Conservation (phyloP, 2,797 vertebrate species). For the Bradypus variegatus region DNA sequence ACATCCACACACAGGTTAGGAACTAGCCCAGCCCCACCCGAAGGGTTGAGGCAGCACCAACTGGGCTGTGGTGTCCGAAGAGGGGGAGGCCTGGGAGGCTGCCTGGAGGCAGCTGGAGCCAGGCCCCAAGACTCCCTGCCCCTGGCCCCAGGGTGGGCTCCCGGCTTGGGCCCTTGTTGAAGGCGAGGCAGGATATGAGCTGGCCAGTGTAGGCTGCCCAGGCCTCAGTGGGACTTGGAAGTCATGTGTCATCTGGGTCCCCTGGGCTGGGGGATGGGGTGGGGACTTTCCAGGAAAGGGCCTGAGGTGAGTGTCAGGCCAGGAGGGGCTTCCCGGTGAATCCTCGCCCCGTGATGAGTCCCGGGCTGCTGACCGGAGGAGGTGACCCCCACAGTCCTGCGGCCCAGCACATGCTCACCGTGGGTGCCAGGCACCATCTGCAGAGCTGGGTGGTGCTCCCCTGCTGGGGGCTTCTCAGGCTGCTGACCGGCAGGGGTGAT, state of each 20-base stretch:
- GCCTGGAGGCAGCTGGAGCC: background rate
- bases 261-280: background rate
- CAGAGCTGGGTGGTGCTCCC: background rate
- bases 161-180: fast-evolving
- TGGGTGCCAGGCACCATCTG: background rate
- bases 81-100: background rate
- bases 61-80: background rate
- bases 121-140: background rate
- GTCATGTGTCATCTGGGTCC: too few relatives aligned
- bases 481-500: too few relatives aligned
- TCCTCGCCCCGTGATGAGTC: background rate
- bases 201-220: background rate
- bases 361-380: background rate
- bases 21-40: background rate
- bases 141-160: background rate
- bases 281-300: background rate
- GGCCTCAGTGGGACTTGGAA: background rate
- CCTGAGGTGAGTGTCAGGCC: background rate
- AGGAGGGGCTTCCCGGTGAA: background rate
- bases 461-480: background rate
- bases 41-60: background rate
- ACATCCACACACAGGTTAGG: too few relatives aligned
- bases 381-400: background rate
- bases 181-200: background rate
- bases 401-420: background rate